These are phyloP conservation scores for Lepidothrix coronata DNA, from an alignment of 2,113 vertebrate species.

Conservation along the genomic window DNA sequence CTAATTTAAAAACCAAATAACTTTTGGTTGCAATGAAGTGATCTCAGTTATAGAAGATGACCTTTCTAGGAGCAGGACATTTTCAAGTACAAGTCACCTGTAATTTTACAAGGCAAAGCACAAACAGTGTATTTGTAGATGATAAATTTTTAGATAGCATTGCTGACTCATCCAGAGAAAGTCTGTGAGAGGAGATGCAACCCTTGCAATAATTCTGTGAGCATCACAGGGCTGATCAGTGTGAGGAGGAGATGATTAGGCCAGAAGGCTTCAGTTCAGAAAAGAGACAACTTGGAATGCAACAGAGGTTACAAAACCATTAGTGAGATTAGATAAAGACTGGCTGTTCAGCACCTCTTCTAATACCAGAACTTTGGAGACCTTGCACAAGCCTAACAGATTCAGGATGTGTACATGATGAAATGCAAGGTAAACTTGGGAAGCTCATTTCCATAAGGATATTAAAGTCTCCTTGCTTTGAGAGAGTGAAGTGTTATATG, in stretches of 20 bases:
- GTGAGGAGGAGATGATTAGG: not conserved
- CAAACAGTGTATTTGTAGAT: not conserved
- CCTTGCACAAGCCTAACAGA: not conserved
- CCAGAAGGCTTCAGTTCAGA: not conserved
- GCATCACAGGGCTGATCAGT: not conserved
- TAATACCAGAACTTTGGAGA: not conserved
- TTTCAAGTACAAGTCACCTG: not conserved
- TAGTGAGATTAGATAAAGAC: not conserved
- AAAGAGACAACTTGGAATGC: not conserved
- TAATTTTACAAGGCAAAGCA: not conserved
- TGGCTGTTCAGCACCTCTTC: not conserved
- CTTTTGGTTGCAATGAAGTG: not conserved
- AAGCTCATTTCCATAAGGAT: not conserved
- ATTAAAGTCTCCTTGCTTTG: not conserved
- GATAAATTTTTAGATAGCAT: not conserved
- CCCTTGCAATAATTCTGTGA: not conserved
- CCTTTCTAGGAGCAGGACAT: not conserved
- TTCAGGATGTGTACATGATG: not conserved
- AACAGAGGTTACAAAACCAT: not conserved
- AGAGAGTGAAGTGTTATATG: not conserved
- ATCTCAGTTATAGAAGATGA: not conserved
- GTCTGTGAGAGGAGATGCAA: not conserved
- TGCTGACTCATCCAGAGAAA: not conserved
- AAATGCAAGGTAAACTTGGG: not conserved
- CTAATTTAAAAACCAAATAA: not conserved